Base-by-base conservation (phyloP, 2,797 vertebrate genomes). In the Cetoscarus ocellatus region DNA sequence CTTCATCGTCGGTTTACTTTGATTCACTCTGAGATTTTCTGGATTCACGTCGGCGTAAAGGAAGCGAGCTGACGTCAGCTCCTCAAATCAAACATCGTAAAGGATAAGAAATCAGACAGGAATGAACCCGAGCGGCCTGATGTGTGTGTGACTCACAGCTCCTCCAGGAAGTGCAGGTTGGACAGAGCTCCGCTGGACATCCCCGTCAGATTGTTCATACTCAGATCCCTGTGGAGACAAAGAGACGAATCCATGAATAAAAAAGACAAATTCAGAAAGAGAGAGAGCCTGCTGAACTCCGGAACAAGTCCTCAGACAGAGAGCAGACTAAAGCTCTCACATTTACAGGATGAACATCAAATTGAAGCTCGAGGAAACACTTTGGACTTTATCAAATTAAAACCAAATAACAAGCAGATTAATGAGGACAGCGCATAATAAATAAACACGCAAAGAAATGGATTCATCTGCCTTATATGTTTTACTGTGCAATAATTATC, bases 121-220 rank as follows among this genome's bases (percentile, higher is more conserved):
- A 39, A 48, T 61, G n/a, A 50, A 48, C 51, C 39, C 14, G 68
- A 51, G 56, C 43, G 52, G 51, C 47, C 18, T 4, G 66, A 59
- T 54, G 56, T 56, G 40, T 55, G 74, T 57, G 64, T 67, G 91
- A 97, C 97, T 96, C 92, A 98, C 97, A 98, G 88, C 88, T 98
- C 97, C 91, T 98, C 96, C 76, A 98, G 95, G 92, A 97, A 97
- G 89, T 96, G 95, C 57, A 97, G 95, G 68, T 90, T 94, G 88
- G 93, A 91, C 78, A 96, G 89, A 34, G 91, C 91, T 69, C 92
- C 93, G 35, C 85, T 89, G 83, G 95, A 84, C 86, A 98, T 83
- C 83, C 91, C 91, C 48, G 95, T 96, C 80, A 98, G 95, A 91
- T 97, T 97, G 92, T 98, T 98, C 97, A 98, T 98, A 77, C 97